Base-by-base conservation (phyloP, 1,140 invertebrate species). In the Drosophila ananassae region DNA sequence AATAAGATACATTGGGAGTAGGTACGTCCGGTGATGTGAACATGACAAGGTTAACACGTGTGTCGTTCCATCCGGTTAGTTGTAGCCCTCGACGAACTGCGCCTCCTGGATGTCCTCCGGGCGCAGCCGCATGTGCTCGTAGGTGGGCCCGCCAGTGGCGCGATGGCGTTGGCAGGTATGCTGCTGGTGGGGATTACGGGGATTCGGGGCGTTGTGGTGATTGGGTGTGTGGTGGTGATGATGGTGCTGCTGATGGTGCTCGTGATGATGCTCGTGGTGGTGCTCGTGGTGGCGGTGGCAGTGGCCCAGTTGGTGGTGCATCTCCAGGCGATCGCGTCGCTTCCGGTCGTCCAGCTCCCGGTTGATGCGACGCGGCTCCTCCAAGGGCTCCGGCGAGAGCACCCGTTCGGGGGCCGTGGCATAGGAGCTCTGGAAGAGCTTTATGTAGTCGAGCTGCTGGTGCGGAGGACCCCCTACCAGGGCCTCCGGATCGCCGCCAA, bases 51-150 rank as follows among this genome's bases (percentile, higher is more conserved):
- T 10, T 37, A 37, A n/a, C 3, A n/a, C 9, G 10, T 37, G 12
- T 37, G 34, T 12, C 8, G 34, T 44, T 5, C 4, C 5, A 5
- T 44, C 6, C 8, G 41, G 41, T 44, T 10, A 34, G 7, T 48
- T 32, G 34, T 37, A 4, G 37, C 9, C 25, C 6, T 50, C 41
- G 34, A n/a, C 32, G 50, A 66, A 74, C 17, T 52, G 25, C 3
- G 32, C 69, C 41, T 75, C 73, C 60, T 73, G 50, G 32, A 75
- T 59, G n/a, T 75, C 69, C 24, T 55, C 13, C 7, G 71, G 48
- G 12, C 60, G 48, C 54, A 59, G 46, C 3, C 50, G 41, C 39
- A 58, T 50, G 13, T 41, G 46, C 5, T 46, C 59, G 30, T 10
- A 44, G 17, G 10, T 25, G 4, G 67, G 46, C 0, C 41, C 62